These are phyloP conservation scores for Drosophila greeni DNA, from an alignment of 2,888 invertebrate genomes.

Conservation along the genomic window DNA sequence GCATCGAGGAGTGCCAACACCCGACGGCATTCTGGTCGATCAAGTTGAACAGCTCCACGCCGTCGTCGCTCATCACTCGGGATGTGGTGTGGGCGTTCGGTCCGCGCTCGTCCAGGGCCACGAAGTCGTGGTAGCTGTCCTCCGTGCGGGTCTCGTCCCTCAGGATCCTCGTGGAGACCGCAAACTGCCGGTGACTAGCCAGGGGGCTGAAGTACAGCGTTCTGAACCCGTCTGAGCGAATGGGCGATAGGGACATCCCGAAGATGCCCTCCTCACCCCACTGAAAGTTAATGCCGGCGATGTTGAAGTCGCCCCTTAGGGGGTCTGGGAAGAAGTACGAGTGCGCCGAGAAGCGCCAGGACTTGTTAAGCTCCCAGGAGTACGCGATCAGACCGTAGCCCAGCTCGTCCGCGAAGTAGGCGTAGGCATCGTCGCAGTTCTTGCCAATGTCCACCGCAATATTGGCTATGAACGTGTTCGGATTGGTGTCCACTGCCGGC, in stretches of 20 bases:
- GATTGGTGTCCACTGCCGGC: conserved; percentile 85
- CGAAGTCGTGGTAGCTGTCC: conserved; percentile 86
- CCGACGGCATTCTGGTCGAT: conserved; percentile 90
- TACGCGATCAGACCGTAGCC: conserved; percentile 90
- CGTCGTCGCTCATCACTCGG: conserved; percentile 86
- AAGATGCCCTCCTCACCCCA: conserved; percentile 91
- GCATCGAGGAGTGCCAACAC: conserved; percentile 87
- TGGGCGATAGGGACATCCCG: conserved; percentile 86
- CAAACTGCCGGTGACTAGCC: conserved; percentile 88
- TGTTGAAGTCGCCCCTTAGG: conserved; percentile 86
- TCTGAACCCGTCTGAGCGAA: conserved; percentile 84
- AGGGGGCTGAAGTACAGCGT: conserved; percentile 89
- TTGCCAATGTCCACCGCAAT: conserved; percentile 89
- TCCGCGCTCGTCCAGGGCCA: conserved; percentile 82
- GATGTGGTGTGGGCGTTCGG: conserved; percentile 85
- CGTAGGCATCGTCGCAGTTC: conserved; percentile 87
- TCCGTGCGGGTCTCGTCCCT: conserved; percentile 84
- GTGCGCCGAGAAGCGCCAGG: conserved; percentile 88
- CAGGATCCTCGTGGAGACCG: conserved; percentile 86
- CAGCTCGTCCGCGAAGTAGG: conserved; percentile 89
- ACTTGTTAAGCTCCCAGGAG: conserved; percentile 86
- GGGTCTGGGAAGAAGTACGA: conserved; percentile 91
- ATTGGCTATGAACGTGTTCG: conserved; percentile 90
- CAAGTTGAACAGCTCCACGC: conserved; percentile 87
- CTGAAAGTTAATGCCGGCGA: conserved; percentile 90